These are phyloP conservation scores for Henricia sp. DNA, from an alignment of 53 echinoderm and acorn worm species.

Conservation along the genomic window DNA sequence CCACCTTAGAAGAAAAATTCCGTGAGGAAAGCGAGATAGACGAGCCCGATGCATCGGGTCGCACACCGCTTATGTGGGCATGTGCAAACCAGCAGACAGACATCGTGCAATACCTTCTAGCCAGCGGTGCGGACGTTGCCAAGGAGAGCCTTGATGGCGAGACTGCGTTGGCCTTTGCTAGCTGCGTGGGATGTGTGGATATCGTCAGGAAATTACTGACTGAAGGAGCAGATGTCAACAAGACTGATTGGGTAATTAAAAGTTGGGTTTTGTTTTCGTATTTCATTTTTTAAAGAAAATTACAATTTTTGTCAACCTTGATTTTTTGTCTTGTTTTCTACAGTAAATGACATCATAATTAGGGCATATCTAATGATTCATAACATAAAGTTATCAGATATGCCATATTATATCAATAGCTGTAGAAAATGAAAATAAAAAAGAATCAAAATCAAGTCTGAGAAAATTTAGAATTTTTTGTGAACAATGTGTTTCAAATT, in stretches of 20 bases:
- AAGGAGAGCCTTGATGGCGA: constrained; percentile 78
- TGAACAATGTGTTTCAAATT: too few relatives aligned
- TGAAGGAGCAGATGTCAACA: constrained; percentile 75
- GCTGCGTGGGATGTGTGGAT: constrained; percentile 76
- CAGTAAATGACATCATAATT: background rate
- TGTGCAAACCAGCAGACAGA: constrained; percentile 87
- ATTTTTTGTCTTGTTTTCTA: too few relatives aligned
- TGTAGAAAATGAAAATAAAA: too few relatives aligned
- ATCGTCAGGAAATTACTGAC: constrained; percentile 70
- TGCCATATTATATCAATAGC: too few relatives aligned
- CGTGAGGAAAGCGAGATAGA: constrained; percentile 71
- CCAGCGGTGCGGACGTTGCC: constrained; percentile 66
- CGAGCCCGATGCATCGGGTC: constrained; percentile 67
- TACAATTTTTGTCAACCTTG: too few relatives aligned
- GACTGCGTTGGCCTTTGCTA: constrained; percentile 84
- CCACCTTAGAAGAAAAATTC: constrained; percentile 73
- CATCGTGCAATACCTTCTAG: constrained; percentile 70
- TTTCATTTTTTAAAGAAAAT: too few relatives aligned
- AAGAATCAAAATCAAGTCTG: too few relatives aligned
- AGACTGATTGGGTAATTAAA: constrained; percentile 78
- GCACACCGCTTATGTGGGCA: constrained; percentile 91
- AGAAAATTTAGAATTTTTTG: too few relatives aligned
- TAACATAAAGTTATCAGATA: too few relatives aligned
- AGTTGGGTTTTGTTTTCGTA: background rate
- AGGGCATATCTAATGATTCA: background rate